Percentiles rank a stretch among this genome's conserved stretches.
These are phyloP conservation scores for Enteromius mattozi DNA, from an alignment of 2,797 vertebrate genomes.

Conservation along the genomic window DNA sequence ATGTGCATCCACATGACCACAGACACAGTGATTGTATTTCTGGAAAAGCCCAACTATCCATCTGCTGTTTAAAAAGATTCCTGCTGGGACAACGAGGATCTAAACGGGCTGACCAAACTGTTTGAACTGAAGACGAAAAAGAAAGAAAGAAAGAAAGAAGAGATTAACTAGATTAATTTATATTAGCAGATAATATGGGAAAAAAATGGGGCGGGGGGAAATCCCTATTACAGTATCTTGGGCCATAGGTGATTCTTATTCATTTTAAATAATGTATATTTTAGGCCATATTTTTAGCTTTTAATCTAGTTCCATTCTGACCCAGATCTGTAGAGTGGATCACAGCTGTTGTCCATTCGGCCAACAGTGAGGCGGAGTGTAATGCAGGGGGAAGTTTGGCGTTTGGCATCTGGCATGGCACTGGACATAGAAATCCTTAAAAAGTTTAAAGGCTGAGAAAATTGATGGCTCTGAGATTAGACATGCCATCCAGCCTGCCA, in stretches of 20 bases:
- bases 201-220: too few species aligned
- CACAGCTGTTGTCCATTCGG: slow-evolving; percentile 25
- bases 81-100: background rate
- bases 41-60: slow-evolving; percentile 86
- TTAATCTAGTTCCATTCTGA: background rate
- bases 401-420: slow-evolving; percentile 10
- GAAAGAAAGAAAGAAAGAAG: background rate
- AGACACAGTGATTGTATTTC: slow-evolving; percentile 87
- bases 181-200: background rate
- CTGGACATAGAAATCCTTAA: background rate
- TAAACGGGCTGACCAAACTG: background rate
- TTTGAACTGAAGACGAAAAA: slow-evolving; percentile 10
- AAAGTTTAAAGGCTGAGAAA: background rate
- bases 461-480: background rate
- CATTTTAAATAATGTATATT: background rate
- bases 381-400: background rate
- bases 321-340: slow-evolving; percentile 3
- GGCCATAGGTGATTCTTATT: background rate
- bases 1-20: slow-evolving; percentile 31
- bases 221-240: background rate
- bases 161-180: background rate
- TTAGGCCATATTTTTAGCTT: background rate
- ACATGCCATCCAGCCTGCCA: background rate
- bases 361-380: slow-evolving; percentile 10
- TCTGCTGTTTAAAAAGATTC: too few species aligned